Percentiles rank a stretch among this genome's conserved stretches.
Evolutionary conservation across 2,113 vertebrate genomes (phyloP).

Genomic region (Jacana jacana): DNA sequence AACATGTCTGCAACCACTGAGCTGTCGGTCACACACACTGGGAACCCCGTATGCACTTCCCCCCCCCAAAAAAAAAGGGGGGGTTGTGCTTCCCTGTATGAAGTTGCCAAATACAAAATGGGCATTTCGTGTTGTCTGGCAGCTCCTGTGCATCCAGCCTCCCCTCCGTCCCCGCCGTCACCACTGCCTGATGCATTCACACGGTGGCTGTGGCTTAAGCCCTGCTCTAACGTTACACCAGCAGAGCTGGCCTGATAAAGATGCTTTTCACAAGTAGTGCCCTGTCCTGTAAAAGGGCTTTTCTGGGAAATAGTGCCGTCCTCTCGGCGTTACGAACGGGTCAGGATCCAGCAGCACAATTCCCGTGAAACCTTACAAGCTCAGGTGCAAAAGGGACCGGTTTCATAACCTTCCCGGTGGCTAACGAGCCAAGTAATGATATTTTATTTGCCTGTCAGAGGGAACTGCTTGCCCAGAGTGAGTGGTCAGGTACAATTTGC

Average conservation of each 20-base stretch:
- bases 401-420: neutral
- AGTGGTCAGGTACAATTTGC: constrained; percentile 12
- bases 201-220: neutral
- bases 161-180: neutral
- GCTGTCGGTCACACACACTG: neutral
- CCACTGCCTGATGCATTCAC: neutral
- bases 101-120: neutral
- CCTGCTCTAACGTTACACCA: neutral
- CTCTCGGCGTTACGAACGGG: neutral
- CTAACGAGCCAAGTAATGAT: neutral
- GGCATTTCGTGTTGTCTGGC: neutral
- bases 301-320: neutral
- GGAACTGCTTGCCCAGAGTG: constrained; percentile 23
- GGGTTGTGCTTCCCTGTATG: neutral
- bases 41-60: neutral
- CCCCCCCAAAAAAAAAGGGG: too few species aligned
- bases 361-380: neutral
- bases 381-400: neutral
- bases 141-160: neutral
- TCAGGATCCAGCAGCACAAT: neutral
- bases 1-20: accelerated
- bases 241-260: neutral
- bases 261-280: neutral
- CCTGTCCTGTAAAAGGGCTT: neutral
- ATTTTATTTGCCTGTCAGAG: constrained; percentile 37